A percentile compares a stretch with the other conserved stretches of the same genome.
phyloP scores from a whole-genome alignment of 2,797 vertebrate species.

The Enteromius thamalakanensis region DNA sequence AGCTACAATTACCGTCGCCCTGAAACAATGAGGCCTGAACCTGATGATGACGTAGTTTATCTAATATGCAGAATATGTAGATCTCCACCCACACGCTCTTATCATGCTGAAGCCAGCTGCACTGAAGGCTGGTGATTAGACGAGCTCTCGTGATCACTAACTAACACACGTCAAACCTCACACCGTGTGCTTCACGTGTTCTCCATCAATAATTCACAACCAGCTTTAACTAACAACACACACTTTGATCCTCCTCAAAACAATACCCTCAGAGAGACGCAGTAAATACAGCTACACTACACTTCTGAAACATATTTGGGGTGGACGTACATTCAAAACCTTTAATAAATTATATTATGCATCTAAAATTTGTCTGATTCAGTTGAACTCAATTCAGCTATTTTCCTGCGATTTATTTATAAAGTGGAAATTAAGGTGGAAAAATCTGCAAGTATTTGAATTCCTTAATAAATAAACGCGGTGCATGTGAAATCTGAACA shows the following conservation, averaged over 20 bases:
- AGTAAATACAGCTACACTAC: too few species aligned
- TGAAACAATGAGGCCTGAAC: not conserved
- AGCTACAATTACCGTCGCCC: not conserved
- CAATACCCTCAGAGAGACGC: not conserved
- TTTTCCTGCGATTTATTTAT: too few species aligned
- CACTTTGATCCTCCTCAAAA: not conserved
- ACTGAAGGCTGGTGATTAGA: conserved; percentile 74
- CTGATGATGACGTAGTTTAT: not conserved
- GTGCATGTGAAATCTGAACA: not conserved
- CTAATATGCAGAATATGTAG: conserved; percentile 35
- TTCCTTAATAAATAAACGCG: not conserved
- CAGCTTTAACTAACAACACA: not conserved
- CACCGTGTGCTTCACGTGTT: not conserved
- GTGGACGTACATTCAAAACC: too few species aligned
- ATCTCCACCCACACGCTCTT: conserved; percentile 66
- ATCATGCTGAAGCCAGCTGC: conserved; percentile 64
- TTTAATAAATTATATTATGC: too few species aligned
- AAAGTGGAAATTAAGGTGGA: too few species aligned
- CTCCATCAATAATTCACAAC: conserved; percentile 28
- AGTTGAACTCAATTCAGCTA: too few species aligned
- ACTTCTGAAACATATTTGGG: too few species aligned
- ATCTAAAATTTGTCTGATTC: too few species aligned
- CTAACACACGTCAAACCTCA: not conserved
- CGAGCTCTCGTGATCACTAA: conserved; percentile 31
- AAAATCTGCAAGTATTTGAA: not conserved